Evolutionary conservation across 2,113 vertebrate species (phyloP).

Genomic region (Vidua macroura): DNA sequence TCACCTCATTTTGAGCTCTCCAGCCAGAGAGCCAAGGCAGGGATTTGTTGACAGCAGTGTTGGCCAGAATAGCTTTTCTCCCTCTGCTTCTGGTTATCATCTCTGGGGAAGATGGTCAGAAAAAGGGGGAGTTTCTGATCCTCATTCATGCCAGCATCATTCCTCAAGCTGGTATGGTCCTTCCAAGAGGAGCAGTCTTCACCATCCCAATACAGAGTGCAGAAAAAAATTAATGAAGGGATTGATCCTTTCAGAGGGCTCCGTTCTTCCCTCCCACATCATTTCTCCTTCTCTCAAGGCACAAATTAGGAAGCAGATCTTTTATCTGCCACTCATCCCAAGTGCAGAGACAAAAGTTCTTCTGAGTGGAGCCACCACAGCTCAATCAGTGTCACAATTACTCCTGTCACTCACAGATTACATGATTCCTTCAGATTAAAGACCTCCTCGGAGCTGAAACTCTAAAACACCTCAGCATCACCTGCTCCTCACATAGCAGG

Average conservation of each 20-base stretch:
- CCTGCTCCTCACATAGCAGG: background rate
- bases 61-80: background rate
- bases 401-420: background rate
- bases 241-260: background rate
- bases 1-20: background rate
- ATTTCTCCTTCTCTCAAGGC: background rate
- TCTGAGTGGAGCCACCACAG: slow-evolving; percentile 20
- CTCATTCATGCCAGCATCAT: background rate
- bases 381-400: slow-evolving; percentile 14
- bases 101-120: background rate
- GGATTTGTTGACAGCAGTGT: background rate
- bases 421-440: background rate
- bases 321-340: slow-evolving; percentile 28
- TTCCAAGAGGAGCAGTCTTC: background rate
- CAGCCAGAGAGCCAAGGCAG: background rate
- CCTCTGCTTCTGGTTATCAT: background rate
- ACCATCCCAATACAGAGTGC: accelerated
- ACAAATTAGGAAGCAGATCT: slow-evolving; percentile 19
- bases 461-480: background rate
- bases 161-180: background rate
- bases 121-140: background rate
- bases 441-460: background rate
- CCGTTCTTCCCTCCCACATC: background rate
- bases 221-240: background rate
- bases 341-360: slow-evolving; percentile 12